Evolutionary conservation across 2,113 vertebrate species (phyloP).

Genomic region (Emberiza fucata): DNA sequence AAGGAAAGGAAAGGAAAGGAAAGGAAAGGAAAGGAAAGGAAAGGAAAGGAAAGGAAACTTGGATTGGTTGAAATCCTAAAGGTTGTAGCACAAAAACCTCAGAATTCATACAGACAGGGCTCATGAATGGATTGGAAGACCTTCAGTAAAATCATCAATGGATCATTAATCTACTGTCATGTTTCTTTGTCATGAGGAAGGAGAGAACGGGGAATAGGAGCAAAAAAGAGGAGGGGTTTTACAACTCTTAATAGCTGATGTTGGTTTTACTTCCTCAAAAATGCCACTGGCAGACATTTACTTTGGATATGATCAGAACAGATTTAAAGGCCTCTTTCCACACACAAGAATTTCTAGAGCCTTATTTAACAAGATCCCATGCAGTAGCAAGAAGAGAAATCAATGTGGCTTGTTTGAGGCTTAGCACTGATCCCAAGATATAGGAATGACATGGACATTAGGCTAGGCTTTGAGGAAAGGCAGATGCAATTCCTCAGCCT

Average conservation of each 20-base stretch:
- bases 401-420: not conserved
- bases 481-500: not conserved
- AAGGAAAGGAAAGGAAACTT: not conserved
- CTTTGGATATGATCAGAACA: not conserved
- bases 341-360: not conserved
- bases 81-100: not conserved
- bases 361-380: not conserved
- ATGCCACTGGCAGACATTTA: not conserved
- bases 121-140: not conserved
- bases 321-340: not conserved
- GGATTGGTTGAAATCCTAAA: not conserved
- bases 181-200: not conserved
- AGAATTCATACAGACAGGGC: not conserved
- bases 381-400: not conserved
- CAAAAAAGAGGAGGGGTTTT: not conserved
- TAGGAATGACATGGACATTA: not conserved
- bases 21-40: too few species aligned
- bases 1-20: too few species aligned
- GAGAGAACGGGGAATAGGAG: not conserved
- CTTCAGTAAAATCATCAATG: not conserved
- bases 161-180: not conserved
- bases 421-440: not conserved
- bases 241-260: not conserved
- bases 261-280: not conserved
- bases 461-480: not conserved